These are phyloP conservation scores for Mimumesa dahlbomi DNA, from an alignment of 2,888 invertebrate genomes.

Conservation along the genomic window DNA sequence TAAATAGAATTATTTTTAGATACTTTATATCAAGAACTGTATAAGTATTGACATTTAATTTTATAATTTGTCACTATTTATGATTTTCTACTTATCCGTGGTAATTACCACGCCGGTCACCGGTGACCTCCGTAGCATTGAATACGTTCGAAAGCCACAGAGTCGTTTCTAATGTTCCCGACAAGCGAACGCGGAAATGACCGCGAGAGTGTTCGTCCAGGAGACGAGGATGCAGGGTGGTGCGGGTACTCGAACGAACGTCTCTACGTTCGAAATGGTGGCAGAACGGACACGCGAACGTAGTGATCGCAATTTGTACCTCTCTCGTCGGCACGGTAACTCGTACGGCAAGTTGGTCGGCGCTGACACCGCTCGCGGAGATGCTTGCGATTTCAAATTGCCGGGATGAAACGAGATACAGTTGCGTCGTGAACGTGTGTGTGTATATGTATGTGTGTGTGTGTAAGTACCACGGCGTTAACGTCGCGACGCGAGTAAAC, in stretches of 20 bases:
- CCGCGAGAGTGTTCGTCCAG: background rate
- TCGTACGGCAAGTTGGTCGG: background rate
- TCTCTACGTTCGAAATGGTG: slow-evolving; percentile 6
- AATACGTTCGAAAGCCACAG: background rate
- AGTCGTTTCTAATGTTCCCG: background rate
- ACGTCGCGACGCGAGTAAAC: slow-evolving; percentile 8
- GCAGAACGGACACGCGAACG: slow-evolving; percentile 8
- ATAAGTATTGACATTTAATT: too few species aligned
- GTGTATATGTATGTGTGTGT: slow-evolving; percentile 16
- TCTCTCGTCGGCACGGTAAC: slow-evolving; percentile 1
- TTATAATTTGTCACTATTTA: too few species aligned
- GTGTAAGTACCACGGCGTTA: slow-evolving; percentile 18
- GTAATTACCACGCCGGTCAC: too few species aligned
- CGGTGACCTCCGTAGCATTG: background rate
- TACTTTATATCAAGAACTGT: too few species aligned
- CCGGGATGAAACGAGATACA: slow-evolving; percentile 40
- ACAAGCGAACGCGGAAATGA: background rate
- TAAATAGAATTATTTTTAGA: too few species aligned
- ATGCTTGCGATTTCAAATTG: slow-evolving; percentile 34
- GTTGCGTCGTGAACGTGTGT: slow-evolving; percentile 22
- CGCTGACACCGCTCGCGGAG: background rate
- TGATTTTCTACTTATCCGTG: too few species aligned
- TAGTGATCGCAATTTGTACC: slow-evolving; percentile 16
- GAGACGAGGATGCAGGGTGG: background rate
- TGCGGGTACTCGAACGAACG: too few species aligned